Evolutionary conservation across 35 echinoderm and acorn worm species (phyloP).

Genomic region (Patiria miniata): DNA sequence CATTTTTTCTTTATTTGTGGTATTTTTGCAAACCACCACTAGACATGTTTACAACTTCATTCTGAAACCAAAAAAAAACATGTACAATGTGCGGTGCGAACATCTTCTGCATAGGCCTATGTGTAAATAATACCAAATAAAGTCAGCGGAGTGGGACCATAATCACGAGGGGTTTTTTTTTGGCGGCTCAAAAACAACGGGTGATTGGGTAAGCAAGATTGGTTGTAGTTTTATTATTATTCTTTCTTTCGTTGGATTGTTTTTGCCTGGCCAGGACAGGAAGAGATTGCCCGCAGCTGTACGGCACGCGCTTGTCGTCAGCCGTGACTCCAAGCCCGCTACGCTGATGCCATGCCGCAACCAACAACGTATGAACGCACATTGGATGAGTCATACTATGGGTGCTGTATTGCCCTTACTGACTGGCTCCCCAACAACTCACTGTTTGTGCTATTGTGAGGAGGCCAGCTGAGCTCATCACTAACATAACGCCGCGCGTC

Average conservation of each 20-base stretch:
- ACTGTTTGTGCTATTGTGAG: not conserved
- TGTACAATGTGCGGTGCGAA: no score
- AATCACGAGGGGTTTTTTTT: not conserved
- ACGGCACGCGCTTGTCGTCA: conserved; percentile 9
- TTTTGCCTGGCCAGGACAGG: not conserved
- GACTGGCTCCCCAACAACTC: no score
- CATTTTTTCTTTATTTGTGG: no score
- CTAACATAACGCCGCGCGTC: not conserved
- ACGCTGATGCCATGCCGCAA: not conserved
- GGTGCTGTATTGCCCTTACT: not conserved
- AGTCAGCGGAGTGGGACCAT: not conserved
- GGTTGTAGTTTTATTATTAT: no score
- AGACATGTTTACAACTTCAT: no score
- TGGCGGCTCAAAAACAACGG: not conserved
- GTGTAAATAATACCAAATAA: conserved; percentile 19
- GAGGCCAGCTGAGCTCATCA: not conserved
- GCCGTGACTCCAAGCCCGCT: not conserved
- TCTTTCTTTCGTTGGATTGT: not conserved
- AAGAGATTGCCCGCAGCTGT: not conserved
- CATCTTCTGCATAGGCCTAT: not conserved
- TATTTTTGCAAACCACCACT: no score
- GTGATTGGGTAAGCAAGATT: not conserved
- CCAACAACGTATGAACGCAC: not conserved
- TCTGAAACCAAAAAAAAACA: no score
- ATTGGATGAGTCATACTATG: not conserved